These are phyloP conservation scores for Acheta domesticus DNA, from an alignment of 2,888 invertebrate genomes.

Conservation along the genomic window DNA sequence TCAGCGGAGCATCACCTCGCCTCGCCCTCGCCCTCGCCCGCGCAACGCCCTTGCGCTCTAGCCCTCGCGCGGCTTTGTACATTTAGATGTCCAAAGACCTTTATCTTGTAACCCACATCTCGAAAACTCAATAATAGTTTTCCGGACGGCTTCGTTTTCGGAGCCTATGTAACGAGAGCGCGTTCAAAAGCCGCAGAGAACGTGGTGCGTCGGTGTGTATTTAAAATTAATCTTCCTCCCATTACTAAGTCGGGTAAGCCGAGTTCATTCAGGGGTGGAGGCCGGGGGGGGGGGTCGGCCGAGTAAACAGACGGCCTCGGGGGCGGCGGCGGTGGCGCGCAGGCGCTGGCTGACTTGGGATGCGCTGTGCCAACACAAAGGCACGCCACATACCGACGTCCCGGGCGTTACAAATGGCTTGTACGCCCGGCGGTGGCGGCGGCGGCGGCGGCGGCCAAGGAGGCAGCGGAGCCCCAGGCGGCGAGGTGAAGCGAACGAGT, in stretches of 20 bases:
- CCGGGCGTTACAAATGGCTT: background rate
- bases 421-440: too few relatives aligned
- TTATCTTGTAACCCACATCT: constrained; percentile 18
- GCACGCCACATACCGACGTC: constrained; percentile 8
- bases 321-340: background rate
- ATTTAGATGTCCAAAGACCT: background rate
- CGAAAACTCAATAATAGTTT: constrained; percentile 18
- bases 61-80: background rate
- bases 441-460: background rate
- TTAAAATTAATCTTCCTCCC: constrained; percentile 18
- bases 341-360: background rate
- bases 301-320: background rate
- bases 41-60: background rate
- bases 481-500: background rate
- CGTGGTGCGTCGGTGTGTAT: background rate
- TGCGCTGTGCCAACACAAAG: background rate
- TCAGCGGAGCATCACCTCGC: background rate
- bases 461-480: background rate
- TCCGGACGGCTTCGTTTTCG: background rate
- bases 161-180: background rate
- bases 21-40: background rate
- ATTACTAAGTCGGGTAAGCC: constrained; percentile 2
- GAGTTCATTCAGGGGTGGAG: background rate
- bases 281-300: background rate
- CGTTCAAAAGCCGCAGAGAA: background rate